These are phyloP conservation scores for Prunella himalayana DNA, from an alignment of 2,113 vertebrate genomes.

Conservation along the genomic window DNA sequence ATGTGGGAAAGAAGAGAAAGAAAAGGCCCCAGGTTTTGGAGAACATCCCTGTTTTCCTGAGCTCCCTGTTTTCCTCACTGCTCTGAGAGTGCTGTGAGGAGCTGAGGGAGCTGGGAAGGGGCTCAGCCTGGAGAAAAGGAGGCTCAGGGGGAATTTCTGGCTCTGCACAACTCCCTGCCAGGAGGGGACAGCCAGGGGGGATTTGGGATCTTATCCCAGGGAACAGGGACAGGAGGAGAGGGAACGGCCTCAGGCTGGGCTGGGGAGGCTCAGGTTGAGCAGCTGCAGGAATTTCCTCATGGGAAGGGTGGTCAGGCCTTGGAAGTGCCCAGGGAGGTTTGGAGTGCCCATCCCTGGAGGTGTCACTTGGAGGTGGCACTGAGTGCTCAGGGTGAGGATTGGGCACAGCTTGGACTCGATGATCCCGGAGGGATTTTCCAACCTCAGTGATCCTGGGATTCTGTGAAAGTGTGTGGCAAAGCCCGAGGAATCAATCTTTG, in stretches of 20 bases:
- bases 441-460: background rate
- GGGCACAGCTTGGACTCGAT: rapidly evolving
- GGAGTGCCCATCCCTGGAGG: background rate
- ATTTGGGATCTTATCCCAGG: background rate
- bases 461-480: background rate
- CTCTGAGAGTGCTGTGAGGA: background rate
- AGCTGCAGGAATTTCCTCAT: background rate
- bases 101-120: background rate
- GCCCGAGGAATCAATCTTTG: background rate
- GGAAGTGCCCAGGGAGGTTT: background rate
- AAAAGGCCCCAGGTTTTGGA: background rate
- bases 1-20: background rate
- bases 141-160: background rate
- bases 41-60: background rate
- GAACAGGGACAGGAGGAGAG: background rate
- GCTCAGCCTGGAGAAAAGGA: background rate
- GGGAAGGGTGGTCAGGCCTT: background rate
- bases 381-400: rapidly evolving
- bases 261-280: rapidly evolving
- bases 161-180: background rate
- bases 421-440: background rate
- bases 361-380: background rate
- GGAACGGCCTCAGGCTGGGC: background rate
- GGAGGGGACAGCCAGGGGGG: background rate
- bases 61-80: background rate